Evolutionary conservation across 2,888 invertebrate species (phyloP), one percentile per base, ranked within the genome.

Genomic region (Caenorhabditis afra): DNA sequence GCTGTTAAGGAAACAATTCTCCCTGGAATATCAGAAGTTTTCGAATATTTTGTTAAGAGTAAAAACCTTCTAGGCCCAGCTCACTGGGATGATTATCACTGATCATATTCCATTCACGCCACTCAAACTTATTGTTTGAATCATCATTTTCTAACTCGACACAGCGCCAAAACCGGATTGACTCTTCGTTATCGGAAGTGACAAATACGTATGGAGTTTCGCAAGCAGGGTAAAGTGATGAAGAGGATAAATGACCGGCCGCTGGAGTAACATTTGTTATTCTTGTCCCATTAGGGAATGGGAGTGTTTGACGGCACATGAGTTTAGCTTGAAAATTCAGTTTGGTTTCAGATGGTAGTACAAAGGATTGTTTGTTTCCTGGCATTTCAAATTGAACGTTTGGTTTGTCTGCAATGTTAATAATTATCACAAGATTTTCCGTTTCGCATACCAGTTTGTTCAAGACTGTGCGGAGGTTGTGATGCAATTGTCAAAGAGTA

Each of bases 211-310:
- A 99, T 0, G 98, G 98, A 0, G 98, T 96, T 89, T 96, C 94
- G 91, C 98, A 99, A n/a, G 97, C 97, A 4, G 98, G 97, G 92
- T 98, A 98, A 88, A 99, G 96, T 23, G 96, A 96, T 0, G 98
- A 96, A 0, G 97, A 97, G 90, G 97, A 96, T 50, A 98, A 92
- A 91, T 98, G 98, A 0, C 98, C 98, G 0, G 97, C 98, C 0
- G 97, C 95, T 0, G 97, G 96, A 0, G 95, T 94, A 0, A 96
- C 97, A 12, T 83, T 77, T 4, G 61, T 66, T 11, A 81, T 58
- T 16, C 81, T 47, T 12, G 79, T 78, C 12, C 78, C 83, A 29
- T 68, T 47, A 16, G 87, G 85, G 8, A 88, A 64, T 11, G 65
- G 67, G 20, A 87, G 68, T 4, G 23, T 39, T 73, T 85, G 84